These are phyloP conservation scores for Nephrotoma flavescens DNA, from an alignment of 2,888 invertebrate genomes.

Conservation along the genomic window DNA sequence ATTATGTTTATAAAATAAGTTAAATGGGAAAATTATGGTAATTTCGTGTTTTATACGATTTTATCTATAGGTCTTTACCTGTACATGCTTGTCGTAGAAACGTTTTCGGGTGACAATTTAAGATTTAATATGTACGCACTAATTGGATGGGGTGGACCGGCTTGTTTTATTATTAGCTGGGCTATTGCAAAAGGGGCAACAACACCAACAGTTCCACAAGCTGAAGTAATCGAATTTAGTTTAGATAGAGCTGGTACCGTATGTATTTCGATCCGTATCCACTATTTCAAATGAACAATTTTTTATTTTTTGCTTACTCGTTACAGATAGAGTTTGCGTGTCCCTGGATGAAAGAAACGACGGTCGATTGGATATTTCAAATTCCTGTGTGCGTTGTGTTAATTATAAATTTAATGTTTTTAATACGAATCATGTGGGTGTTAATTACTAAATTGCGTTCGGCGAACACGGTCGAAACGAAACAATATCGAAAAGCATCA, in stretches of 20 bases:
- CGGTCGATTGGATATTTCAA: conserved; percentile 79
- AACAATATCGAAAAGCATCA: conserved; percentile 79
- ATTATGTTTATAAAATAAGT: not conserved
- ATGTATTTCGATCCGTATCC: not conserved
- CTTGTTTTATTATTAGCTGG: conserved; percentile 25
- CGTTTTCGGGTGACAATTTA: conserved; percentile 74
- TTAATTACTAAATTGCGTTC: conserved; percentile 86
- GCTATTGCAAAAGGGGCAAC: conserved; percentile 21
- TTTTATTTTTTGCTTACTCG: not conserved
- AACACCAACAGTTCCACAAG: not conserved
- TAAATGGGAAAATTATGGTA: not conserved
- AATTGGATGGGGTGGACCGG: conserved; percentile 64
- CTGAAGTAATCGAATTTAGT: not conserved
- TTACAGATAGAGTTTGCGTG: conserved; percentile 41
- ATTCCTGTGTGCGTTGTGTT: conserved; percentile 70
- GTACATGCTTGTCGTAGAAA: conserved; percentile 76
- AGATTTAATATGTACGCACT: conserved; percentile 64
- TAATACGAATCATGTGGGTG: conserved; percentile 79
- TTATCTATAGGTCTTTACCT: conserved; percentile 52
- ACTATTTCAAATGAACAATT: not conserved
- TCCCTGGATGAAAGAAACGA: conserved; percentile 65
- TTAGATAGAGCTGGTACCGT: not conserved
- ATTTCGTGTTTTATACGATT: not conserved
- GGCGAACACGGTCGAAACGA: conserved; percentile 77
- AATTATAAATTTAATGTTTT: conserved; percentile 66